A percentile compares a stretch with the other conserved stretches of the same genome.
These are phyloP conservation scores for Picathartes gymnocephalus DNA, from an alignment of 2,113 vertebrate species.

Conservation along the genomic window DNA sequence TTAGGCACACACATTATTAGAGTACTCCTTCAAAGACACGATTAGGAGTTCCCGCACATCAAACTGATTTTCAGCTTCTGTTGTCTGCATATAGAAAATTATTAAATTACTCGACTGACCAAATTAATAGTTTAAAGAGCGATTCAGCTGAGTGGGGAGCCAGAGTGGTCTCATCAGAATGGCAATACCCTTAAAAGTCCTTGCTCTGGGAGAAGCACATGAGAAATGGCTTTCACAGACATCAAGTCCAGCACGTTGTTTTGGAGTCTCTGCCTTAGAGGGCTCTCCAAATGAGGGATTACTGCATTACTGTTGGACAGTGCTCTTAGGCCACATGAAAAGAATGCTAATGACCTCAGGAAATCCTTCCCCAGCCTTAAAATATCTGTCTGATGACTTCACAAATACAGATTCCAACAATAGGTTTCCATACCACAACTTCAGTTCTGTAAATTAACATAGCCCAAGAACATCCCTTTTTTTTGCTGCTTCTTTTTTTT, in stretches of 20 bases:
- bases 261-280: slow-evolving; percentile 28
- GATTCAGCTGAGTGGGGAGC: slow-evolving; percentile 29
- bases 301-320: slow-evolving; percentile 43
- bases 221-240: neutral
- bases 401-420: slow-evolving; percentile 29
- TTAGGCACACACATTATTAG: neutral
- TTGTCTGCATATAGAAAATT: slow-evolving; percentile 2
- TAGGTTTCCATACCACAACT: slow-evolving; percentile 10
- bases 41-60: slow-evolving; percentile 1
- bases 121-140: slow-evolving; percentile 49
- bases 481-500: neutral
- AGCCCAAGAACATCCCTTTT: neutral
- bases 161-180: slow-evolving; percentile 18
- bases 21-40: neutral
- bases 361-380: slow-evolving; percentile 66
- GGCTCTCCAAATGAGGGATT: slow-evolving; percentile 42
- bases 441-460: neutral
- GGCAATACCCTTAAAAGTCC: neutral
- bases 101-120: slow-evolving; percentile 10
- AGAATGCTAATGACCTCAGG: slow-evolving; percentile 65
- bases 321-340: slow-evolving; percentile 57
- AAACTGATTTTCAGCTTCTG: slow-evolving; percentile 13
- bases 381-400: slow-evolving; percentile 65
- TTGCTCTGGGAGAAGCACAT: neutral
- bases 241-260: neutral